phyloP scores from a whole-genome alignment of 2,113 vertebrate species.

The Clarias magur region DNA sequence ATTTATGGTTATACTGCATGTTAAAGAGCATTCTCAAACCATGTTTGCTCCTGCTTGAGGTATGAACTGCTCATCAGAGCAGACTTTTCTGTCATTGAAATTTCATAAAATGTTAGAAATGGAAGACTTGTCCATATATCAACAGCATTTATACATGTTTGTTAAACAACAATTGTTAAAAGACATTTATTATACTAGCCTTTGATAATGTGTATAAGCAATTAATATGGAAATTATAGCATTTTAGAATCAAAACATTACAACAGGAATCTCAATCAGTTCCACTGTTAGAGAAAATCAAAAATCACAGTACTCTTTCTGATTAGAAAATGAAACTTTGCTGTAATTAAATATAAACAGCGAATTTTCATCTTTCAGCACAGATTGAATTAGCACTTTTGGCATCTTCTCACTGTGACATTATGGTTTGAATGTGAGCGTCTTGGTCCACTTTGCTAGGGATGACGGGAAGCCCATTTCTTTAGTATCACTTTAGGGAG shows the following conservation, averaged over 20 bases:
- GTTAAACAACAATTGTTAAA: neutral
- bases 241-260: neutral
- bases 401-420: neutral
- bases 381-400: neutral
- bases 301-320: neutral
- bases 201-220: neutral
- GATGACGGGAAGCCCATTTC: neutral
- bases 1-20: too few relatives aligned
- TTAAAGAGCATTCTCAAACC: neutral
- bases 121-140: neutral
- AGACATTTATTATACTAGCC: neutral
- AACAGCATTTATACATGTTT: neutral
- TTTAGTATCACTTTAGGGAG: neutral
- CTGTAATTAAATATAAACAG: neutral
- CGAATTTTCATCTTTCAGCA: neutral
- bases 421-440: neutral
- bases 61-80: too few relatives aligned
- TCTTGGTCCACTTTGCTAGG: neutral
- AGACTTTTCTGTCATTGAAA: too few relatives aligned
- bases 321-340: neutral
- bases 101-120: neutral
- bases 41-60: neutral
- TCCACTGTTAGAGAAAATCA: neutral
- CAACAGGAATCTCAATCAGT: neutral
- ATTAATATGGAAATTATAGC: neutral